Evolutionary conservation across 2,888 invertebrate genomes (phyloP).

Genomic region (Lomographa bimaculata): DNA sequence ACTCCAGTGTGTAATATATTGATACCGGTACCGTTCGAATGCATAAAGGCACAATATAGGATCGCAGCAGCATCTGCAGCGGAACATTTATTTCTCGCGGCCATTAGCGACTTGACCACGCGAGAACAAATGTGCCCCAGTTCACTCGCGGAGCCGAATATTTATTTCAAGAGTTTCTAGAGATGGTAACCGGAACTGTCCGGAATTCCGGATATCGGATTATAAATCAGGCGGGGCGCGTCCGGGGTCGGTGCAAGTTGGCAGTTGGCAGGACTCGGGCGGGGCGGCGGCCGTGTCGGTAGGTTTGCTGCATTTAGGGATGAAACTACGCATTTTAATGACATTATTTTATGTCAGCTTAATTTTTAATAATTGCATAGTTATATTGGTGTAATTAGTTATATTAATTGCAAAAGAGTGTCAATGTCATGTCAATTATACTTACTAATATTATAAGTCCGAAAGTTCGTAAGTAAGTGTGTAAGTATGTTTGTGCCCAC

Average conservation of each 20-base stretch:
- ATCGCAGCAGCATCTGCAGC: conserved; percentile 30
- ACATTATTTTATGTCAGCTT: too few relatives aligned
- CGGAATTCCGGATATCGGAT: conserved; percentile 52
- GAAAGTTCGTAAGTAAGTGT: too few relatives aligned
- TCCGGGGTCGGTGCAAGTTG: conserved; percentile 49
- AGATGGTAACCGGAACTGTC: conserved; percentile 36
- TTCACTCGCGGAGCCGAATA: conserved; percentile 34
- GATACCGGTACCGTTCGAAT: conserved; percentile 8
- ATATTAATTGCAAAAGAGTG: too few relatives aligned
- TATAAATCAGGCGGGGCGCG: conserved; percentile 60
- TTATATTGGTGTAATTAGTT: too few relatives aligned
- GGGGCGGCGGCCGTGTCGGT: conserved; percentile 31
- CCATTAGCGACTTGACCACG: conserved; percentile 37
- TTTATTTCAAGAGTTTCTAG: conserved; percentile 38
- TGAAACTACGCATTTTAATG: conserved; percentile 6
- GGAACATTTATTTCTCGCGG: conserved; percentile 39
- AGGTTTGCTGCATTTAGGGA: conserved; percentile 17
- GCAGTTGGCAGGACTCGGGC: conserved; percentile 40
- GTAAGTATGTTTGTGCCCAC: too few relatives aligned
- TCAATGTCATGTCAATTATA: too few relatives aligned
- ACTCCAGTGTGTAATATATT: conserved; percentile 16
- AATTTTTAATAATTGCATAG: too few relatives aligned
- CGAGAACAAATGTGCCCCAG: conserved; percentile 37
- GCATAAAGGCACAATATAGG: conserved; percentile 16
- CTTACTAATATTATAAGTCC: too few relatives aligned